phyloP scores from a whole-genome alignment of 2,113 vertebrate species.

The Corapipo altera region DNA sequence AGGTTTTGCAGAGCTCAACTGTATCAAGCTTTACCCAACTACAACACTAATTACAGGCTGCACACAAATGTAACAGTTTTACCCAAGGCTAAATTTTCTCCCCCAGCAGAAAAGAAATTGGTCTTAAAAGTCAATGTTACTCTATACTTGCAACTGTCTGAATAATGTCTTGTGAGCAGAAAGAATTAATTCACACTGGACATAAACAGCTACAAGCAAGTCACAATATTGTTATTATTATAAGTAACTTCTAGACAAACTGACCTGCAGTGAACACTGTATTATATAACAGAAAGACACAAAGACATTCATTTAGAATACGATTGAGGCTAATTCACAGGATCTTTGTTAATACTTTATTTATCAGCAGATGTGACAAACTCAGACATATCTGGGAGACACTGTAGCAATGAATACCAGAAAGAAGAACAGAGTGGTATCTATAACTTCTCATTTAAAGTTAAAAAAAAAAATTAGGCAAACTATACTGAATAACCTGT shows the following conservation, averaged over 20 bases:
- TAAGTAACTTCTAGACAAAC: background rate
- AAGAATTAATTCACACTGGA: background rate
- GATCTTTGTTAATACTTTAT: background rate
- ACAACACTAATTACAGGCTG: background rate
- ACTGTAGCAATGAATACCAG: background rate
- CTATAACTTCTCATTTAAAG: background rate
- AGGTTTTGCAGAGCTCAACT: background rate
- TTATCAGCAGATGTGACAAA: background rate
- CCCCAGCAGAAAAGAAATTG: background rate
- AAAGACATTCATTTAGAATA: background rate
- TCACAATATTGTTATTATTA: background rate
- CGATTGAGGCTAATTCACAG: background rate
- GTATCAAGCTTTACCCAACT: background rate
- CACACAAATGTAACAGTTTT: background rate
- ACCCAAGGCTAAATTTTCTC: background rate
- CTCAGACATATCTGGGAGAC: background rate
- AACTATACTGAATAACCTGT: background rate
- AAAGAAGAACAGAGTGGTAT: background rate
- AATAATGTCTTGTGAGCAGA: background rate
- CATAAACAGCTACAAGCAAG: background rate
- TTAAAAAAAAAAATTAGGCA: background rate
- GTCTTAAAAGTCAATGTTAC: background rate
- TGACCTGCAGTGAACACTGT: background rate
- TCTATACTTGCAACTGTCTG: background rate
- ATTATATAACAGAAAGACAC: background rate